Evolutionary conservation across 2,797 vertebrate species (phyloP).

Genomic region (Sternarchorhynchus goeldii): DNA sequence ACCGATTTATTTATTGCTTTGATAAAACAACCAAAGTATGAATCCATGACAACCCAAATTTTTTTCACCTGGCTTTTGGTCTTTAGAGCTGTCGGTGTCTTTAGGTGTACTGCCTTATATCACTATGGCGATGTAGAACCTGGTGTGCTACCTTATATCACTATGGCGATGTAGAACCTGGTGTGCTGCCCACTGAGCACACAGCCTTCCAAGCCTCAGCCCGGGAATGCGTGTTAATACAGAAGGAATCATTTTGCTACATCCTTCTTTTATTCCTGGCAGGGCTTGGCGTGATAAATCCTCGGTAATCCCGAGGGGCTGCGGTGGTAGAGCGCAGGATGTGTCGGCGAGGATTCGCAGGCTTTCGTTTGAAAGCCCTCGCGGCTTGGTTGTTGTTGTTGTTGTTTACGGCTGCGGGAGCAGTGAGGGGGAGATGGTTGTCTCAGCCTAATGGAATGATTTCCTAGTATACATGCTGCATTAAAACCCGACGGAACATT

Average conservation of each 20-base stretch:
- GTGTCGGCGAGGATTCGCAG: slow-evolving; percentile 33
- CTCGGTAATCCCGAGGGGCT: slow-evolving; percentile 5
- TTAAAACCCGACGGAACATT: no score
- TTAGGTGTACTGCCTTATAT: no score
- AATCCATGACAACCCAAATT: no score
- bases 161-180: no score
- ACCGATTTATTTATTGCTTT: no score
- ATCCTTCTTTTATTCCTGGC: slow-evolving; percentile 41
- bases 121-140: no score
- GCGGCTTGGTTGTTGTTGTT: slow-evolving; percentile 41
- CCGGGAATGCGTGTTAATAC: slow-evolving; percentile 24
- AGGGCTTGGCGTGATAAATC: slow-evolving; percentile 31
- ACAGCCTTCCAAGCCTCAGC: slow-evolving; percentile 16
- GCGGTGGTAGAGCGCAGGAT: slow-evolving; percentile 25
- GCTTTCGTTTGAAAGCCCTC: slow-evolving; percentile 39
- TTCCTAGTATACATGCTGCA: background rate
- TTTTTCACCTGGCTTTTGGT: no score
- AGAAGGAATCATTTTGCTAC: slow-evolving; percentile 36
- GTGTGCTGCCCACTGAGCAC: background rate
- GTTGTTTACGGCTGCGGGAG: slow-evolving; percentile 34
- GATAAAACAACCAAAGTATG: no score
- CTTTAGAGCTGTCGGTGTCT: no score
- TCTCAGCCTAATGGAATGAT: slow-evolving; percentile 26
- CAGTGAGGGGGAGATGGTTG: background rate
- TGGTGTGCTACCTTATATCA: no score